phyloP scores from a whole-genome alignment of 2,113 vertebrate genomes.

The Alouatta palliata region DNA sequence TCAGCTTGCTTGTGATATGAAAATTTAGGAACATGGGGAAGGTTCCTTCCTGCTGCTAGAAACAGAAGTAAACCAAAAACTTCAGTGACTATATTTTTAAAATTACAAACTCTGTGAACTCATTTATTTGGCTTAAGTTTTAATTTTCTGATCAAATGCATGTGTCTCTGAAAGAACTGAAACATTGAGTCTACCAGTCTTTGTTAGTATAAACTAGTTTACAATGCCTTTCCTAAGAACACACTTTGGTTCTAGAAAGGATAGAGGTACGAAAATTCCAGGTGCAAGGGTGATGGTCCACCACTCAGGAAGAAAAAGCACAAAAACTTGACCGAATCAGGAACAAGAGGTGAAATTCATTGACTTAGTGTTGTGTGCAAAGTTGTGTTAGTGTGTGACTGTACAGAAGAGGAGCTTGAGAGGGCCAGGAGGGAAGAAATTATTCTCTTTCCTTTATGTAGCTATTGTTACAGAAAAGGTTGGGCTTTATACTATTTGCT shows the following conservation, averaged over 20 bases:
- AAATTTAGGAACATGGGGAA: neutral
- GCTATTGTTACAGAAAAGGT: neutral
- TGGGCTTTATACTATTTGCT: constrained; percentile 23
- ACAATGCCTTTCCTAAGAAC: neutral
- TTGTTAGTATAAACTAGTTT: constrained; percentile 27
- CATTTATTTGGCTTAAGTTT: constrained; percentile 25
- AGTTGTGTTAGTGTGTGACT: neutral
- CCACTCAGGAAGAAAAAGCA: neutral
- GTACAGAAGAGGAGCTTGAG: neutral
- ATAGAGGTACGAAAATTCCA: neutral
- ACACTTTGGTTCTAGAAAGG: constrained; percentile 7
- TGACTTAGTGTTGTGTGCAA: neutral
- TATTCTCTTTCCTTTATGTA: constrained; percentile 1
- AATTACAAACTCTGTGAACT: neutral
- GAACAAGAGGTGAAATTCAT: neutral
- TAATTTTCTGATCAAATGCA: constrained; percentile 32
- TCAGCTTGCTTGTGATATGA: neutral
- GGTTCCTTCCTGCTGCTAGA: neutral
- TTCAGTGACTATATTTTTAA: neutral
- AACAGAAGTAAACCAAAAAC: neutral
- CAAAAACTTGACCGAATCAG: neutral
- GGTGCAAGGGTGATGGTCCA: neutral
- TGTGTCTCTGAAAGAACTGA: neutral
- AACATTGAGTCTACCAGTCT: neutral
- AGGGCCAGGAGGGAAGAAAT: neutral